These are phyloP conservation scores for Tetheella fluctuosa DNA, from an alignment of 2,888 invertebrate genomes.

Conservation along the genomic window DNA sequence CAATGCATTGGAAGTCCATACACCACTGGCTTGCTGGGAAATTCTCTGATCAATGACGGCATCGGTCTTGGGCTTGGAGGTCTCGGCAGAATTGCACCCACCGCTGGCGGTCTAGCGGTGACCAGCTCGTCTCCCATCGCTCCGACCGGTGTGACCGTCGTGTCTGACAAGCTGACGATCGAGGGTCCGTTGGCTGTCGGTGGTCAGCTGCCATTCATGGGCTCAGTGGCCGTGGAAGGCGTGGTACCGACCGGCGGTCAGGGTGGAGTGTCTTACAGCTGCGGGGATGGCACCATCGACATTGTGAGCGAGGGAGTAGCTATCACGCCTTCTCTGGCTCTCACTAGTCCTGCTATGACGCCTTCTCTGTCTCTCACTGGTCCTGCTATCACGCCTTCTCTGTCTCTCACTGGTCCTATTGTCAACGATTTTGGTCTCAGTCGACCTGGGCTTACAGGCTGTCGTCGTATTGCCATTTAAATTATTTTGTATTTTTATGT, in stretches of 20 bases:
- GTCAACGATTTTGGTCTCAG: constrained; percentile 14
- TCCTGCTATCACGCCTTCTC: constrained; percentile 12
- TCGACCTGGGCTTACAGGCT: not conserved
- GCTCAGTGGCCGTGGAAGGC: constrained; percentile 37
- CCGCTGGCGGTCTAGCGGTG: constrained; percentile 23
- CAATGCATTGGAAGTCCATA: constrained; percentile 7
- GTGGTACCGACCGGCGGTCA: constrained; percentile 27
- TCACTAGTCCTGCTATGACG: constrained; percentile 5
- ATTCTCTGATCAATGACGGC: not conserved
- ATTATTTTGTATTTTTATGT: not conserved
- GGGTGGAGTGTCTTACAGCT: constrained; percentile 35
- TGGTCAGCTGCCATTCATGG: constrained; percentile 39
- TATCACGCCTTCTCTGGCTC: constrained; percentile 10
- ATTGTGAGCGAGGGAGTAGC: constrained; percentile 12
- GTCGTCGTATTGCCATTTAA: not conserved
- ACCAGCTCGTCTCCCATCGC: constrained; percentile 31
- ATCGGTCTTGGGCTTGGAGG: constrained; percentile 14
- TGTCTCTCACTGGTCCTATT: constrained; percentile 3
- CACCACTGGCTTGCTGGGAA: constrained; percentile 8
- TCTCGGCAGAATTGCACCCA: constrained; percentile 15
- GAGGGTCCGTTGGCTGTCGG: constrained; percentile 36
- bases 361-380: no score
- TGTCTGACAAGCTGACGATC: constrained; percentile 40
- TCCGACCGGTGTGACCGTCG: constrained; percentile 37
- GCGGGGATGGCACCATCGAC: constrained; percentile 30